Percentiles rank a stretch among this genome's conserved stretches.
Conservation (phyloP, 2,888 invertebrate genomes). For the Melinopterus prodromus region DNA sequence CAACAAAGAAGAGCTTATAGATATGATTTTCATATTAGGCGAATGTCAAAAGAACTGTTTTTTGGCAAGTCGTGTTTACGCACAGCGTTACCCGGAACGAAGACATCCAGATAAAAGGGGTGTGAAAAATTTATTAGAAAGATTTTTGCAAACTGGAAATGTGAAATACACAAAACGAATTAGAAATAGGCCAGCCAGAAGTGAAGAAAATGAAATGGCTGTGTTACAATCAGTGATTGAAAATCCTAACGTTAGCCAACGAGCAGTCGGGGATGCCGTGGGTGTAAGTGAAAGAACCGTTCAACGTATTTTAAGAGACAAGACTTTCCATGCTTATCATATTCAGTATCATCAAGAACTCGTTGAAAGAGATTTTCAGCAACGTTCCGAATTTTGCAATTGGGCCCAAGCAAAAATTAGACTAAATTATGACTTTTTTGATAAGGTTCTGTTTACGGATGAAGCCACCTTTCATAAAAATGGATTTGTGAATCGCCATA, state of each 20-base stretch:
- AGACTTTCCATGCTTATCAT: neutral
- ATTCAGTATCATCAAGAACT: neutral
- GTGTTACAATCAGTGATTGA: neutral
- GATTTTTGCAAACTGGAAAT: neutral
- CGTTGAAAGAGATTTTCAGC: neutral
- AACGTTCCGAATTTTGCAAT: neutral
- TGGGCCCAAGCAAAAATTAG: neutral
- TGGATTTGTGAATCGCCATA: constrained; percentile 45
- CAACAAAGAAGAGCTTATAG: no score
- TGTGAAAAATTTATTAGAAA: constrained; percentile 11
- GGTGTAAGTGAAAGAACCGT: neutral
- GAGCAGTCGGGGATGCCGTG: neutral
- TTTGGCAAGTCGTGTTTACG: constrained; percentile 10
- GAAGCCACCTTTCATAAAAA: constrained; percentile 45
- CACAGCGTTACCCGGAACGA: constrained; percentile 17
- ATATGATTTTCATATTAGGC: neutral
- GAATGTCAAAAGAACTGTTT: constrained; percentile 15
- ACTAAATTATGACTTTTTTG: neutral
- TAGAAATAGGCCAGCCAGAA: neutral
- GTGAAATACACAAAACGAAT: neutral
- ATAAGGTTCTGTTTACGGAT: constrained; percentile 29
- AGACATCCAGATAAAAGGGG: constrained; percentile 9
- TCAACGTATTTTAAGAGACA: neutral
- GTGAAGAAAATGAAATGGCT: neutral
- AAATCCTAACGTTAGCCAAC: neutral